phyloP scores from a whole-genome alignment of 2,888 invertebrate genomes.

The Cerceris rybyensis region DNA sequence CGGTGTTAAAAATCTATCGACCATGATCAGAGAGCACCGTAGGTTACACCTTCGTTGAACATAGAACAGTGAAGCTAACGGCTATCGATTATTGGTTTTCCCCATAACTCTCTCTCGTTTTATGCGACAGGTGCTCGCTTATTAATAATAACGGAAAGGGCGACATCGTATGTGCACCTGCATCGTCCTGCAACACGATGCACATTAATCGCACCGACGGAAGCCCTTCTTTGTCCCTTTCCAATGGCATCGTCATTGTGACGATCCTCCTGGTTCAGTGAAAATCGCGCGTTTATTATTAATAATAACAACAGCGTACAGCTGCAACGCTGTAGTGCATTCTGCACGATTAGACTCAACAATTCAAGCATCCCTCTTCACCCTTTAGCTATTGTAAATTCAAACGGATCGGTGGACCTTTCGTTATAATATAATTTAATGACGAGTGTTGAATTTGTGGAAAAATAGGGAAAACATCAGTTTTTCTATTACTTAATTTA shows the following conservation, averaged over 20 bases:
- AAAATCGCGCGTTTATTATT: conserved; percentile 22
- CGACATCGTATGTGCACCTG: conserved; percentile 5
- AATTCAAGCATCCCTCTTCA: background rate
- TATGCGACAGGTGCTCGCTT: conserved; percentile 13
- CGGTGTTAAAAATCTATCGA: background rate
- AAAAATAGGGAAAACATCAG: background rate
- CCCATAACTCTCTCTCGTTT: background rate
- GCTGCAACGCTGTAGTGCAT: background rate
- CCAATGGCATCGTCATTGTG: background rate
- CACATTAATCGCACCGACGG: conserved; percentile 16
- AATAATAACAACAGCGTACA: conserved; percentile 9
- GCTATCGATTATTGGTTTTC: conserved; percentile 23
- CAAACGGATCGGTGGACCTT: background rate
- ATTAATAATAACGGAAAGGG: conserved; percentile 39
- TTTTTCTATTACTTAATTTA: too few species aligned
- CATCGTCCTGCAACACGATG: conserved; percentile 19
- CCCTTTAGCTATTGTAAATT: background rate
- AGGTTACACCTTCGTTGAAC: background rate
- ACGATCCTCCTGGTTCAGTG: conserved; percentile 7
- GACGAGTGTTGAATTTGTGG: background rate
- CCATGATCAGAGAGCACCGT: background rate
- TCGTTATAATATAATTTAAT: too few species aligned
- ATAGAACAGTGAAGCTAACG: background rate
- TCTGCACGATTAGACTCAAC: background rate
- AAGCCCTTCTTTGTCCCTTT: conserved; percentile 35